Base-by-base conservation (phyloP, 30 jellyfish, hydroid and myxozoan genomes). In the Hydra vulgaris region DNA sequence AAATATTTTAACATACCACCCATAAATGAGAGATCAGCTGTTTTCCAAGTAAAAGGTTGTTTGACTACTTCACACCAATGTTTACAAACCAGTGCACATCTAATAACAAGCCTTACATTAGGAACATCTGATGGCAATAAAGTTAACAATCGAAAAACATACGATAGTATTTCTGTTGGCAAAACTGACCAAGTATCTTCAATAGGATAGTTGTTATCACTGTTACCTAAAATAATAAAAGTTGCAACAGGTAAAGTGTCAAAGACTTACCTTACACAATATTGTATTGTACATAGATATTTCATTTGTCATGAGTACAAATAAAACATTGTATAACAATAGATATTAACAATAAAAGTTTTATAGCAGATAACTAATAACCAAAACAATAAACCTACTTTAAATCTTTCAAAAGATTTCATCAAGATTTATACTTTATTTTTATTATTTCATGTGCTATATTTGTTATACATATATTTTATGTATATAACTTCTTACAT, bases 151-250 rank as follows among this genome's bases (percentile, higher is more conserved):
- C 23, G 85, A 22, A 78, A 54, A 1, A 78, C 54, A 16, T 53
- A 25, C 12, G 74, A 24, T 27, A 78, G 54, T 27, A 78, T 78
- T 78, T 78, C 85, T 15, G 74, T 78, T 16, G 85, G 85, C 68
- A 78, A 78, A 27, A 54, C 26, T 19, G 85, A 78, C 85, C 85
- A 78, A 0, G 85, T 78, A 19, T 53, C 22, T 21, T 78, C 80
- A 78, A 22, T 24, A 8, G 61, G 75, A 40, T 12, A 3, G 61
- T 3, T 12, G 61, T 40, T 40, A 40, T 40, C 61, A 40, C 12
- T 40, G 61, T 12, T 40, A 3, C 61, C 61, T 40, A 12, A 12
- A 3, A 40, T 3, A 40, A 3, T 40, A 5, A 40, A 40, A 40
- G 61, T 40, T 40, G 5, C 61, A 40, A 40, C 12, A 3, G 61